A percentile compares a stretch with the other conserved stretches of the same genome.
phyloP scores from a whole-genome alignment of 1,140 invertebrate genomes.

The Polypedilum vanderplanki region DNA sequence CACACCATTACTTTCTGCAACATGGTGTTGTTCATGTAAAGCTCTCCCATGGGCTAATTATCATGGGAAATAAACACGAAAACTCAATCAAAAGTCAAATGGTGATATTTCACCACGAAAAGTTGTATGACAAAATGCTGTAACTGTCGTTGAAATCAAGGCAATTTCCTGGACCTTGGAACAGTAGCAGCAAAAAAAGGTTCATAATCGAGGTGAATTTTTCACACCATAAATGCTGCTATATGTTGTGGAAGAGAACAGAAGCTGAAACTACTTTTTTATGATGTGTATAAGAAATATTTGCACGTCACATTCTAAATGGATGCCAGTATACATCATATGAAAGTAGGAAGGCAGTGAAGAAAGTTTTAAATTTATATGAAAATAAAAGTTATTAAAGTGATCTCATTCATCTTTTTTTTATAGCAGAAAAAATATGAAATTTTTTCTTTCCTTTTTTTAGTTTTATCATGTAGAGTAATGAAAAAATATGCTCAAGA shows the following conservation, averaged over 20 bases:
- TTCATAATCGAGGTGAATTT: background rate
- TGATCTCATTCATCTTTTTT: conserved; percentile 12
- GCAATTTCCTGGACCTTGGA: too few relatives aligned
- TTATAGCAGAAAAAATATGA: too few relatives aligned
- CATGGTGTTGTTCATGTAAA: background rate
- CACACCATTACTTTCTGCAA: background rate
- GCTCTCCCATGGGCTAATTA: too few relatives aligned
- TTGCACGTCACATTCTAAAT: conserved; percentile 11
- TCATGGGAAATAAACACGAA: too few relatives aligned
- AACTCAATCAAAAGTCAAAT: background rate
- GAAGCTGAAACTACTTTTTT: background rate
- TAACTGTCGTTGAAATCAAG: too few relatives aligned
- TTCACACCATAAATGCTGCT: conserved; percentile 15
- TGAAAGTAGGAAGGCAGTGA: background rate
- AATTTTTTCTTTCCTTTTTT: background rate
- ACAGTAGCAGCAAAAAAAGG: background rate
- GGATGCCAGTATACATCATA: background rate
- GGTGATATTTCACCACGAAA: background rate
- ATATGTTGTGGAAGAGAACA: background rate
- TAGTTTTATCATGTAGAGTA: background rate
- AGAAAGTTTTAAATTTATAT: conserved; percentile 20
- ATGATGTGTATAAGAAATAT: conserved; percentile 8
- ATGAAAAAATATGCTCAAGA: too few relatives aligned
- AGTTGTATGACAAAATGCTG: background rate
- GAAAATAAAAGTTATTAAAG: conserved; percentile 19